A percentile compares a stretch with the other conserved stretches of the same genome.
phyloP scores from a whole-genome alignment of 2,888 invertebrate genomes.

The Euclidia mi region DNA sequence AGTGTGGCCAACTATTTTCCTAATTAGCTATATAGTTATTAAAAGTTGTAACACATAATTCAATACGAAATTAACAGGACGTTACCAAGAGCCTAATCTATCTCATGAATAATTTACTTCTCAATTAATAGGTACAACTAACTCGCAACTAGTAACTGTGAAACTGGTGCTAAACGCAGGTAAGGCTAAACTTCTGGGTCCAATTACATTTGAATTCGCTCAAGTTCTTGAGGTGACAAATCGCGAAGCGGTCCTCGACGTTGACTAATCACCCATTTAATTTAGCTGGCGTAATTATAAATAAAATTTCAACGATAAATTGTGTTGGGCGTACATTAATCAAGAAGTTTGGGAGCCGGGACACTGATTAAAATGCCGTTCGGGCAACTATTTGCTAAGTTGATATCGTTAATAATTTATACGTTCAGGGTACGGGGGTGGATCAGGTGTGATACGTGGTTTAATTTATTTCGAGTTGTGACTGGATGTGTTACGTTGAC shows the following conservation, averaged over 20 bases:
- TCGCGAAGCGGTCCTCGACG: slow-evolving; percentile 86
- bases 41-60: not conserved
- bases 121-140: slow-evolving; percentile 72
- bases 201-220: slow-evolving; percentile 88
- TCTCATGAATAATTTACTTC: slow-evolving; percentile 72
- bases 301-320: slow-evolving; percentile 90
- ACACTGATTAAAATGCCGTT: slow-evolving; percentile 91
- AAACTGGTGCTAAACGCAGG: slow-evolving; percentile 81
- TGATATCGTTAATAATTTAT: slow-evolving; percentile 89
- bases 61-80: not conserved
- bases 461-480: slow-evolving; percentile 56
- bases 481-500: slow-evolving; percentile 29
- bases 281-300: slow-evolving; percentile 89
- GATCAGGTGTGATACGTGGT: slow-evolving; percentile 78
- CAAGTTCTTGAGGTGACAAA: slow-evolving; percentile 86
- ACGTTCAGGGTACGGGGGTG: slow-evolving; percentile 73
- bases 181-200: slow-evolving; percentile 80
- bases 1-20: slow-evolving; percentile 22
- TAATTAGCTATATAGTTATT: no score
- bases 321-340: slow-evolving; percentile 87
- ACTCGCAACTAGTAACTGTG: slow-evolving; percentile 70
- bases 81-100: slow-evolving; percentile 8
- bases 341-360: slow-evolving; percentile 85
- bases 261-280: slow-evolving; percentile 88
- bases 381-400: slow-evolving; percentile 87